Conservation (phyloP, 2,888 invertebrate genomes). For the Odontothrips loti region DNA sequence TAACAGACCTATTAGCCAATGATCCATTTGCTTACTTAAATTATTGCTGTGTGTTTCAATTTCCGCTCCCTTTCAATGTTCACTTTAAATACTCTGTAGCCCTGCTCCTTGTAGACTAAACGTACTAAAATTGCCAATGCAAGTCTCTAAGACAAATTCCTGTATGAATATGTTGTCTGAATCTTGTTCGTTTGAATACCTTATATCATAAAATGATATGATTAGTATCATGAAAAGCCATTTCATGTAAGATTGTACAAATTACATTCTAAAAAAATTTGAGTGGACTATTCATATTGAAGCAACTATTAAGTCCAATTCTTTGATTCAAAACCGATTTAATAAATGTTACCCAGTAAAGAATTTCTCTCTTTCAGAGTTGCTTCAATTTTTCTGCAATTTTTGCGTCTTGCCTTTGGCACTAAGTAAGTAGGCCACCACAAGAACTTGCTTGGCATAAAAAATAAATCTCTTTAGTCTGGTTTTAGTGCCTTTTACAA, state of each 20-base stretch:
- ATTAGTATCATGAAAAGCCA: not conserved
- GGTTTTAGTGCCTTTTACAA: not conserved
- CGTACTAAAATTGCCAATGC: slow-evolving; percentile 20
- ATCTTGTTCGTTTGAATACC: not conserved
- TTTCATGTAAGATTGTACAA: not conserved
- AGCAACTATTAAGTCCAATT: not conserved
- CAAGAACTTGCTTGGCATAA: slow-evolving; percentile 15
- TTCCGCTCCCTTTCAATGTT: slow-evolving; percentile 4
- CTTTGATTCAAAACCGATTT: not conserved
- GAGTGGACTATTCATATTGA: not conserved
- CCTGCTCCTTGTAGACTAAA: slow-evolving; percentile 1
- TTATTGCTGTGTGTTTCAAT: slow-evolving; percentile 12
- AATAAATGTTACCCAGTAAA: not conserved
- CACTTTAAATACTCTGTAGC: not conserved
- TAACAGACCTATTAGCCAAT: slow-evolving; percentile 13
- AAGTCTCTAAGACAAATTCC: not conserved
- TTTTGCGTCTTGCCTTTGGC: not conserved
- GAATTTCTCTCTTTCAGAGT: slow-evolving; percentile 1
- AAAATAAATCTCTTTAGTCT: not conserved
- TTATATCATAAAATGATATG: not conserved
- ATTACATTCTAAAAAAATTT: not conserved
- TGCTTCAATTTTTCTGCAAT: not conserved
- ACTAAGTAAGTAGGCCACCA: not conserved
- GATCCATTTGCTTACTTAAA: slow-evolving; percentile 17
- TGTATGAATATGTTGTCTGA: not conserved